A percentile compares a stretch with the other conserved stretches of the same genome.
Conservation (phyloP, 2,797 vertebrate species). For the Scolopax rusticola region DNA sequence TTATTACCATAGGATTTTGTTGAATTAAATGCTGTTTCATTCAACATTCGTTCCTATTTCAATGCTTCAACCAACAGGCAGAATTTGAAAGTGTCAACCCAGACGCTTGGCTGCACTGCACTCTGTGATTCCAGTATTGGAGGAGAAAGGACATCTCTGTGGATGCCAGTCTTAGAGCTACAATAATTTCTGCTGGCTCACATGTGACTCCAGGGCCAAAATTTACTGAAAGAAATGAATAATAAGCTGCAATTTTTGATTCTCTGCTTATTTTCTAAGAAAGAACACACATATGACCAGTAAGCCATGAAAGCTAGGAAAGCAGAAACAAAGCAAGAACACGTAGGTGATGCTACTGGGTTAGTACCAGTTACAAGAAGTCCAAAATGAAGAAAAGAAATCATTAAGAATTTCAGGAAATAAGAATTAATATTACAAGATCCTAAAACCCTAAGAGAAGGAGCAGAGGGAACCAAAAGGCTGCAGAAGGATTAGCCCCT, state of each 20-base stretch:
- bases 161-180: not conserved
- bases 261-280: not conserved
- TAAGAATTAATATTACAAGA: not conserved
- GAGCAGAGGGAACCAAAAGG: not conserved
- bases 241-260: not conserved
- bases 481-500: not conserved
- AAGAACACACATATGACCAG: fast-evolving
- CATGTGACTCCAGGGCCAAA: not conserved
- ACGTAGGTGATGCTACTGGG: fast-evolving
- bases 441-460: not conserved
- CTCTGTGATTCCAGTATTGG: fast-evolving
- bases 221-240: not conserved
- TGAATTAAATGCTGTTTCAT: not conserved
- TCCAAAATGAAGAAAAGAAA: not conserved
- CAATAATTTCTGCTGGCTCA: not conserved
- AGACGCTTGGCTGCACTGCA: fast-evolving
- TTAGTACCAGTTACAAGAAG: not conserved
- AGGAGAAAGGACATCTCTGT: not conserved
- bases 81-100: not conserved
- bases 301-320: not conserved
- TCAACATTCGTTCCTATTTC: too few species aligned
- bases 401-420: not conserved
- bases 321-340: not conserved
- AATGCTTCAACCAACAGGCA: not conserved
- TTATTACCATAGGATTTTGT: not conserved